Evolutionary conservation across 2,113 vertebrate genomes (phyloP).

Genomic region (Eulacestoma nigropectus): DNA sequence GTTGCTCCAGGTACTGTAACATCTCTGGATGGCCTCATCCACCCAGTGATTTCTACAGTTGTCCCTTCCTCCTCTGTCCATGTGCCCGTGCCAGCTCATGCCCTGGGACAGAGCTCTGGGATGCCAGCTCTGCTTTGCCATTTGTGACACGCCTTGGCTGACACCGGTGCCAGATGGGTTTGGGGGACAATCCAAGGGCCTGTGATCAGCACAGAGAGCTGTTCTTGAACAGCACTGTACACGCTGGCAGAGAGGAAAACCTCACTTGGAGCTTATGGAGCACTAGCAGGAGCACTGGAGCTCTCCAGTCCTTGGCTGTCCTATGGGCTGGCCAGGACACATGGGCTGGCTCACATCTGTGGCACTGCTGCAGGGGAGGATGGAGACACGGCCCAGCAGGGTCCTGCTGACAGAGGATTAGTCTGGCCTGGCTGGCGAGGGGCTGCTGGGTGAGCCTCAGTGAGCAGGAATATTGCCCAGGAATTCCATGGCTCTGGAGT

Average conservation of each 20-base stretch:
- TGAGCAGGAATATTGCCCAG: neutral
- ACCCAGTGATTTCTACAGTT: neutral
- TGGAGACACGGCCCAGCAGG: neutral
- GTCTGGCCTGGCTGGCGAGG: neutral
- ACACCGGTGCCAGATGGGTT: neutral
- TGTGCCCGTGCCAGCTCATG: neutral
- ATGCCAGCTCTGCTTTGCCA: neutral
- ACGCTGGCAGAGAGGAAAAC: neutral
- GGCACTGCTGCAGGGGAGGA: neutral
- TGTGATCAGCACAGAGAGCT: neutral
- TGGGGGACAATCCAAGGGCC: neutral
- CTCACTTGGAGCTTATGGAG: neutral
- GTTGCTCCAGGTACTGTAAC: neutral
- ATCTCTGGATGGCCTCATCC: neutral
- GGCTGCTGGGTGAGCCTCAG: neutral
- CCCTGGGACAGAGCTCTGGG: neutral
- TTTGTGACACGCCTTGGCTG: neutral
- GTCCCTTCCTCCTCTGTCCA: neutral
- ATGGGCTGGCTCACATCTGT: neutral
- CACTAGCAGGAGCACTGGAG: neutral
- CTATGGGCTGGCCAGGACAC: neutral
- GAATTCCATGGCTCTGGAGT: neutral
- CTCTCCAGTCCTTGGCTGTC: neutral
- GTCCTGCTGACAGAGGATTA: neutral
- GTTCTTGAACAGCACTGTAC: neutral